A percentile compares a stretch with the other conserved stretches of the same genome.
phyloP scores from a whole-genome alignment of 2,797 vertebrate species.

The Bucorvus abyssinicus region DNA sequence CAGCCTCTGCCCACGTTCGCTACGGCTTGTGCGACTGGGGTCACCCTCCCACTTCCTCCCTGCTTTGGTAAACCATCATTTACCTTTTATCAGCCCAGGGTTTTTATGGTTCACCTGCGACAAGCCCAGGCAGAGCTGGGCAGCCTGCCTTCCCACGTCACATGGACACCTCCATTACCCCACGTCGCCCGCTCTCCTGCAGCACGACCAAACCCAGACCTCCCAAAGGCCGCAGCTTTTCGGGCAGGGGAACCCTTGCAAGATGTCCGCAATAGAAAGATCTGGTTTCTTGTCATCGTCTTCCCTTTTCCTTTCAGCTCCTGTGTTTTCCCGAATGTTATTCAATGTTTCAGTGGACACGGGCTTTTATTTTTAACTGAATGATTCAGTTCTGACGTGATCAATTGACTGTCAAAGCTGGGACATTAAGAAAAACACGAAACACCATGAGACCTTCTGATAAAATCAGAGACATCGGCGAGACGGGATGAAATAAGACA shows the following conservation, averaged over 20 bases:
- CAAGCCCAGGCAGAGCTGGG: background rate
- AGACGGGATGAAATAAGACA: slow-evolving; percentile 3
- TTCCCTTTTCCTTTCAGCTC: background rate
- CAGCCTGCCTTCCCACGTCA: background rate
- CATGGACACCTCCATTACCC: background rate
- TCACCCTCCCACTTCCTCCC: background rate
- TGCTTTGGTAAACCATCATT: background rate
- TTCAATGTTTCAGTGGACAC: background rate
- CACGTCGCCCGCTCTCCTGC: fast-evolving
- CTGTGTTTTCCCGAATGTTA: background rate
- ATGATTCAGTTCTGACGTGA: background rate
- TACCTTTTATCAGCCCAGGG: background rate
- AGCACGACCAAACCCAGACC: background rate
- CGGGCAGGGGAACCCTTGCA: background rate
- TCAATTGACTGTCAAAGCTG: slow-evolving; percentile 23
- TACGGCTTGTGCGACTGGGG: fast-evolving
- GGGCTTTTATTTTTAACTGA: slow-evolving; percentile 2
- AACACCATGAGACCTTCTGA: slow-evolving; percentile 27
- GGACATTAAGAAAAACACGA: background rate
- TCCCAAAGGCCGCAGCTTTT: fast-evolving
- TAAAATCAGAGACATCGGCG: background rate
- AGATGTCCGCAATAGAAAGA: background rate
- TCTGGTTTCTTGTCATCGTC: background rate
- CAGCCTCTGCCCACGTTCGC: background rate
- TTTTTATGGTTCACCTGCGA: background rate